Evolutionary conservation across 2,888 invertebrate genomes (phyloP), one percentile per base, ranked within the genome.

Genomic region (Gibbula magus): DNA sequence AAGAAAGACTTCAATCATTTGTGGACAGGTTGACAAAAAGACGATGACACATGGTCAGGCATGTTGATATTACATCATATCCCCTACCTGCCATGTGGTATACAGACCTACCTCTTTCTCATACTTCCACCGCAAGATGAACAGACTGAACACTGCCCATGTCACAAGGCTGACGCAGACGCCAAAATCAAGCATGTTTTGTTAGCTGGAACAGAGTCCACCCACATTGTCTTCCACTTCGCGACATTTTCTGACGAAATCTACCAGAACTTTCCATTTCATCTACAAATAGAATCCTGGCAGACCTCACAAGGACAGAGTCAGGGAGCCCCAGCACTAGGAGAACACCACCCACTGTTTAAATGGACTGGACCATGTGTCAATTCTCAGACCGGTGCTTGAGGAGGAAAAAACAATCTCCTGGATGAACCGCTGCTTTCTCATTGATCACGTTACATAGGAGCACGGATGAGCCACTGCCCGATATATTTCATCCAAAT

Each of bases 211-310:
- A 56, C 16, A 16, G 4, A 25, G 7, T 61, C 61, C 61, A 61
- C 61, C 29, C 29, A 29, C 61, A 61, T 61, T 22, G 29, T 61
- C 29, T 29, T 29, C 61, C 29, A 61, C 54, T 20, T 54, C 25
- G 25, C 29, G 61, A 29, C 29, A 25, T 61, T 29, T 61, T 61
- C 61, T 61, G 61, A 61, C n/a, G 61, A 61, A 61, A 61, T 29
- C 61, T 61, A 29, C 61, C 29, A 61, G 61, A 61, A 61, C 29
- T 61, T 61, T 61, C 61, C 61, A 61, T 61, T 61, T 29, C 25
- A 29, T 29, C 29, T 25, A 29, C 29, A 61, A 61, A 61, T 61
- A 61, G 61, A 61, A 29, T 18, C 20, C n/a, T 25, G 20, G 56
- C 10, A 35, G 8, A 8, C 45, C 13, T 45, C 45, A 5, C 13